Conservation (phyloP, 2,797 vertebrate species). For the Atherinosoma microstoma region DNA sequence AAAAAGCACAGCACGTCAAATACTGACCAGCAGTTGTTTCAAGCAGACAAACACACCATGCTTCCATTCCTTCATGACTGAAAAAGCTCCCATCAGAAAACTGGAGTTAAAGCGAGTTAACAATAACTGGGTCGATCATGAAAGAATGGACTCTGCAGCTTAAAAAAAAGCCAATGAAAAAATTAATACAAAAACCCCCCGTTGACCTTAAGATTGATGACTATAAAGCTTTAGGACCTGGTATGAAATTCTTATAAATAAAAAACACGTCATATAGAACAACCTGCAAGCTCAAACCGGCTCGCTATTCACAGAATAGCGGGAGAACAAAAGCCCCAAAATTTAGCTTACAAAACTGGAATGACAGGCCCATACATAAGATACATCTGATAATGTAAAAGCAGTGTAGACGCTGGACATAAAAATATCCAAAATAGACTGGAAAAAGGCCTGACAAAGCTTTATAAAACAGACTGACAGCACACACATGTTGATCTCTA, state of each 20-base stretch:
- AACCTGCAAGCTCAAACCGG: slow-evolving; percentile 11
- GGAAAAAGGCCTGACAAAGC: slow-evolving; percentile 19
- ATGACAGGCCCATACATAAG: slow-evolving; percentile 16
- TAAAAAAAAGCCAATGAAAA: slow-evolving; percentile 52
- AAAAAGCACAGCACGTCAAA: slow-evolving; percentile 75
- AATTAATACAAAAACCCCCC: slow-evolving; percentile 35
- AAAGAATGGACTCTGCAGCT: slow-evolving; percentile 61
- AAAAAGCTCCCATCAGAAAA: background rate
- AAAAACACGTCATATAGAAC: slow-evolving; percentile 8
- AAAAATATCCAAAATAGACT: slow-evolving; percentile 43
- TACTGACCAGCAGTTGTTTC: slow-evolving; percentile 71
- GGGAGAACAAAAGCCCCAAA: slow-evolving; percentile 28
- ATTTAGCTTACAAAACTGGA: slow-evolving; percentile 53
- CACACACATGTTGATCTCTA: background rate
- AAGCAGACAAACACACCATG: slow-evolving; percentile 63
- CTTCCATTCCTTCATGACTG: slow-evolving; percentile 60
- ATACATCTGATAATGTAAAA: slow-evolving; percentile 12
- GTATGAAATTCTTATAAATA: slow-evolving; percentile 35
- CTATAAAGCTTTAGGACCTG: slow-evolving; percentile 10
- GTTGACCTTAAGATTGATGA: slow-evolving; percentile 34
- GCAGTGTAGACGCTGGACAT: slow-evolving; percentile 20
- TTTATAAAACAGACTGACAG: background rate
- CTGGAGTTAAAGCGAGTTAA: background rate
- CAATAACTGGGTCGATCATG: slow-evolving; percentile 23
- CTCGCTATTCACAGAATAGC: slow-evolving; percentile 74